phyloP scores from a whole-genome alignment of 1,140 invertebrate genomes.

The Bombus waltoni region DNA sequence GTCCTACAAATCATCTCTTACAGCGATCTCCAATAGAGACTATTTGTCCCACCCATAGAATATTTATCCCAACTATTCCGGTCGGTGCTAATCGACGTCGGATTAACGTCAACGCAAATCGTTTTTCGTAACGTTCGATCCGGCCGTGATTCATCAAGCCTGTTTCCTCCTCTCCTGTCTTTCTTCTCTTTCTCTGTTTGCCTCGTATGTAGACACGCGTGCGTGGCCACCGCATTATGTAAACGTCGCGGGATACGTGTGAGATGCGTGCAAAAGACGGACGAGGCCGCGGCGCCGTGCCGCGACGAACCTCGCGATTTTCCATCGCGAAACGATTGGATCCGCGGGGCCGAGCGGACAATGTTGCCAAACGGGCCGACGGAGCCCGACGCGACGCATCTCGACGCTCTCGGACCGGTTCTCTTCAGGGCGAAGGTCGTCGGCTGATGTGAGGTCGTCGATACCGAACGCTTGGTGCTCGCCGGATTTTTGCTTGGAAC shows the following conservation, averaged over 20 bases:
- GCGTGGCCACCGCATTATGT: conserved; percentile 45
- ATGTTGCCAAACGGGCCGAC: neutral
- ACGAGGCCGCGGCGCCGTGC: conserved; percentile 4
- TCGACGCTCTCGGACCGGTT: conserved; percentile 32
- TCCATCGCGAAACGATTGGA: conserved; percentile 43
- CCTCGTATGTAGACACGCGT: neutral
- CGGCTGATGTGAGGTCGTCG: conserved; percentile 48
- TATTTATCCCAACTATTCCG: neutral
- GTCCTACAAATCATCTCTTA: neutral
- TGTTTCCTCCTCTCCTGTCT: neutral
- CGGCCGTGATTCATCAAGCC: conserved; percentile 49
- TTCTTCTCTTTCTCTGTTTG: neutral
- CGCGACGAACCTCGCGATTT: conserved; percentile 20
- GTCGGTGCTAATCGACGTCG: conserved; percentile 2
- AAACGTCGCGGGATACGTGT: conserved; percentile 43
- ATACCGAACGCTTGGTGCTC: conserved; percentile 19
- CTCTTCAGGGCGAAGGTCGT: conserved; percentile 54
- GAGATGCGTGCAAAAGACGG: conserved; percentile 12
- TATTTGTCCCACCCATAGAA: neutral
- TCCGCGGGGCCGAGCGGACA: neutral
- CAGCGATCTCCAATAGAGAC: too few relatives aligned
- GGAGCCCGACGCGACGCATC: conserved; percentile 28
- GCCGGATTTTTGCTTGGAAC: conserved; percentile 18
- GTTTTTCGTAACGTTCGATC: conserved; percentile 35
- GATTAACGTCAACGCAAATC: conserved; percentile 29